phyloP scores from a whole-genome alignment of 2,113 vertebrate species.

The Stictonetta naevosa region DNA sequence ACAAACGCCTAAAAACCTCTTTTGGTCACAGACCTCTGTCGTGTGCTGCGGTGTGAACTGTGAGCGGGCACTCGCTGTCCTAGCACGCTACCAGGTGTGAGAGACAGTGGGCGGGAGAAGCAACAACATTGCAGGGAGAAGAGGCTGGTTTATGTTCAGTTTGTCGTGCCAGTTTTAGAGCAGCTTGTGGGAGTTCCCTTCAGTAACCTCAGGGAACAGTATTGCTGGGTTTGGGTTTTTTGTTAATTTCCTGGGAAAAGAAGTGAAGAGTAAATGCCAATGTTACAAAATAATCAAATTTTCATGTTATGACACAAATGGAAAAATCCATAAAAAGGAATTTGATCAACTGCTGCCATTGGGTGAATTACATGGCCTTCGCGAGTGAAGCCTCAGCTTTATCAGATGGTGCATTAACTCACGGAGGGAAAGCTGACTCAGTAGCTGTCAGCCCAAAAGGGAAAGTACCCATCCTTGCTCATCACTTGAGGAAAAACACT shows the following conservation, averaged over 20 bases:
- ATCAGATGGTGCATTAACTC: background rate
- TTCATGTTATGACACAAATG: background rate
- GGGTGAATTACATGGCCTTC: background rate
- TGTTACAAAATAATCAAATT: background rate
- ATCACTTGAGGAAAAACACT: background rate
- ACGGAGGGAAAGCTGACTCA: background rate
- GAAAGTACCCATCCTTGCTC: background rate
- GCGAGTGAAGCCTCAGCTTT: conserved; percentile 3
- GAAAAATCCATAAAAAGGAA: background rate
- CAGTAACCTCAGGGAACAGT: background rate
- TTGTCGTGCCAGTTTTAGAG: conserved; percentile 17
- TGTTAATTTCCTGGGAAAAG: background rate
- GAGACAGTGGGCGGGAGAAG: conserved; percentile 28
- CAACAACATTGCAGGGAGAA: background rate
- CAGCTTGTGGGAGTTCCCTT: background rate
- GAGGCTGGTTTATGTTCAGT: background rate
- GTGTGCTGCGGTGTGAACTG: background rate
- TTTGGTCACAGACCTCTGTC: background rate
- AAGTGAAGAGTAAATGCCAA: background rate
- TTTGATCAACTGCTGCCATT: background rate
- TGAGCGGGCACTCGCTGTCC: background rate
- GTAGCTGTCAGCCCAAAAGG: background rate
- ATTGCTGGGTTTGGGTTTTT: background rate
- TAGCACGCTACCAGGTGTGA: conserved; percentile 2
- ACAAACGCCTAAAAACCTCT: background rate